Base-by-base conservation (phyloP, 2,113 vertebrate genomes). In the Macroglossus sobrinus region DNA sequence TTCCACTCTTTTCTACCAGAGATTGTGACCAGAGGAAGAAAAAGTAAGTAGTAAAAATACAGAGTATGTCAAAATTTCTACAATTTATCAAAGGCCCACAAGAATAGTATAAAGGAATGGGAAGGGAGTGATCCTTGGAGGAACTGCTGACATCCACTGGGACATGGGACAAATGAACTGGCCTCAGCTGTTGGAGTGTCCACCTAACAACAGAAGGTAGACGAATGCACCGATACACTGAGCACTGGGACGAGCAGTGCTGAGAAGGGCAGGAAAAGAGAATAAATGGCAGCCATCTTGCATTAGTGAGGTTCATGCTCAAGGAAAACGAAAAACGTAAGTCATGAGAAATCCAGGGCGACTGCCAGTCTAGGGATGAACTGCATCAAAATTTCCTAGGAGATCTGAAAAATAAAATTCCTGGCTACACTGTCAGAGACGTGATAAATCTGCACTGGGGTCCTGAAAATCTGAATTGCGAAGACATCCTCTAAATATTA, bases 91-190 rank as follows among this genome's bases (percentile, higher is more conserved):
- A 47, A 3, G 40, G 33, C 5, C 7, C n/a, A 35, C 4, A 80
- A 16, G 18, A 61, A 53, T 33, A 53, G 2, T 38, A 28, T 26
- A 71, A 76, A 85, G 10, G 26, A 82, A 63, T 4, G 1, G 13
- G 9, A 28, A 74, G 13, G 2, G 1, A 24, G 1, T 18, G 89
- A 43, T 38, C 14, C 38, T 82, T 63, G 59, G 69, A 24, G 21
- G 24, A 57, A 22, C 6, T 5, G 12, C 43, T 38, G 43, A 5
- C 18, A 2, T 26, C 35, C 33, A 1, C 0, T 33, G 45, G 19
- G 38, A 30, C 5, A 12, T 9, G 6, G 33, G 40, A 28, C 3
- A 18, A 4, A 28, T 2, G 24, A 11, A 2, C 13, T 84, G 33
- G 24, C 55, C 74, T 59, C 28, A 7, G 12, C 13, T 35, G 5